Evolutionary conservation across 2,888 invertebrate species (phyloP).

Genomic region (Ormyrus pomaceus): DNA sequence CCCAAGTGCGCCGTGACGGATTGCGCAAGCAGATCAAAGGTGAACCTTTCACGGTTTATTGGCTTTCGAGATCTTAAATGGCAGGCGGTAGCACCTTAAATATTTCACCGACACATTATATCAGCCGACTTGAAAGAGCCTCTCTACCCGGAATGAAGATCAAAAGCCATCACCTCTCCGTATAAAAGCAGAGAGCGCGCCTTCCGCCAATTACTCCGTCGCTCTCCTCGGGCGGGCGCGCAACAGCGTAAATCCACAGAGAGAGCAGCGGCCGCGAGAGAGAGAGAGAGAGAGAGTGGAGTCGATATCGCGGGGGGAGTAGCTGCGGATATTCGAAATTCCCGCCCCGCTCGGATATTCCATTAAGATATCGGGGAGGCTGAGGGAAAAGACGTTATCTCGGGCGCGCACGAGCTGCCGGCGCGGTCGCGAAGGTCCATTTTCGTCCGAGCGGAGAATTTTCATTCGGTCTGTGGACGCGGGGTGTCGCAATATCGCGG

Average conservation of each 20-base stretch:
- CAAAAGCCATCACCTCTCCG: too few species aligned
- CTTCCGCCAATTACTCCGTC: not conserved
- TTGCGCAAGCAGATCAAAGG: too few species aligned
- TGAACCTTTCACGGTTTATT: too few species aligned
- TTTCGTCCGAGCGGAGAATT: conserved; percentile 13
- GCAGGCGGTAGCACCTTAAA: too few species aligned
- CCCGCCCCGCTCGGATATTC: conserved; percentile 48
- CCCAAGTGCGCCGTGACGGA: too few species aligned
- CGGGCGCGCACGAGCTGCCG: conserved; percentile 29
- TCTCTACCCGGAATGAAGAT: too few species aligned
- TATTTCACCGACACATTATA: too few species aligned
- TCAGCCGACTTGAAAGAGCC: too few species aligned
- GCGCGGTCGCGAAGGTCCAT: conserved; percentile 4
- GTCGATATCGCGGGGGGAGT: conserved; percentile 25
- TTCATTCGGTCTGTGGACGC: not conserved
- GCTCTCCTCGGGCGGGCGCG: not conserved
- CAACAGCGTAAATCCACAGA: conserved; percentile 37
- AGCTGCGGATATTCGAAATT: not conserved
- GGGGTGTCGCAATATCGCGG: too few species aligned
- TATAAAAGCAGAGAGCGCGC: too few species aligned
- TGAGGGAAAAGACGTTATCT: conserved; percentile 40
- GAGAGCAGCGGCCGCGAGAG: not conserved
- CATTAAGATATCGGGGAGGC: conserved; percentile 52
- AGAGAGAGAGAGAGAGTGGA: conserved; percentile 18
- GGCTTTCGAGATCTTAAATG: too few species aligned